Percentiles rank a stretch among this genome's conserved stretches.
Conservation (phyloP, 2,888 invertebrate species). For the Rotaria socialis region DNA sequence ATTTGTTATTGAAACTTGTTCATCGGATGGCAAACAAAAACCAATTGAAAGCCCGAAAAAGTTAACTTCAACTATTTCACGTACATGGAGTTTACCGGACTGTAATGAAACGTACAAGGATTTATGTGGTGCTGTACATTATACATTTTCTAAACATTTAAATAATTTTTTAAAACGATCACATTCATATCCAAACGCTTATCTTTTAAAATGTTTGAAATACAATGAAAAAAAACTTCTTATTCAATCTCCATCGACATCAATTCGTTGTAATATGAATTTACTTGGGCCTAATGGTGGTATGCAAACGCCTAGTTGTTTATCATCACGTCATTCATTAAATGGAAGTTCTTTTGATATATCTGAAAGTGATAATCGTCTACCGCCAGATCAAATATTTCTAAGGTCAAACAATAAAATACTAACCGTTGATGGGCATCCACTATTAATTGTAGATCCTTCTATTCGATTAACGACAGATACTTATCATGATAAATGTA, state of each 20-base stretch:
- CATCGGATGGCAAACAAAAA: not conserved
- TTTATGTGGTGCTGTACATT: not conserved
- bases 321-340: constrained; percentile 1
- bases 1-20: constrained; percentile 2
- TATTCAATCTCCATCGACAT: not conserved
- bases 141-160: not conserved
- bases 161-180: not conserved
- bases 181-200: not conserved
- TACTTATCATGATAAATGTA: not conserved
- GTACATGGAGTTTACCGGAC: not conserved
- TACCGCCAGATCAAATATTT: not conserved
- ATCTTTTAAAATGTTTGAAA: not conserved
- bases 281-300: not conserved
- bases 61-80: not conserved
- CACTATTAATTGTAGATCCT: not conserved
- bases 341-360: constrained; percentile 14
- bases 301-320: not conserved
- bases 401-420: not conserved
- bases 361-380: constrained; percentile 1
- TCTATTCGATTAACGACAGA: not conserved
- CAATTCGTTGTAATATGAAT: not conserved
- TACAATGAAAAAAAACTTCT: not conserved
- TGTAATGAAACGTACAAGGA: constrained; percentile 19
- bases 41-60: not conserved
- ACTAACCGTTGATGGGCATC: not conserved